Evolutionary conservation across 2,888 invertebrate species (phyloP).

Genomic region (Tiliacea citrago): DNA sequence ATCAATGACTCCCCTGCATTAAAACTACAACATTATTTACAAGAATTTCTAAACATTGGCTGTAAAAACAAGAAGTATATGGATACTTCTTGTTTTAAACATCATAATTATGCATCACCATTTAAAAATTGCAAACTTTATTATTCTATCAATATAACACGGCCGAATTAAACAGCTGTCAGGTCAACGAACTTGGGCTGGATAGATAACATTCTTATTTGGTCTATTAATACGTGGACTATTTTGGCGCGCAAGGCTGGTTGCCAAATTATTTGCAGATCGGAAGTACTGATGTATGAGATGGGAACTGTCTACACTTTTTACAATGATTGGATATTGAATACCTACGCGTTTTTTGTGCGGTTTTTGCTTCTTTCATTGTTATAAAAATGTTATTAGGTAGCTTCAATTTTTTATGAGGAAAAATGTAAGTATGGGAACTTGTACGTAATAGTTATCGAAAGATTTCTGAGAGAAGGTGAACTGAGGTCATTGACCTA

Average conservation of each 20-base stretch:
- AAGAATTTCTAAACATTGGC: constrained; percentile 10
- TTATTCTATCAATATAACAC: constrained; percentile 51
- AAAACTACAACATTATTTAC: not conserved
- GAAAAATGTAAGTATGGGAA: not conserved
- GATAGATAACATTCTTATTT: constrained; percentile 80
- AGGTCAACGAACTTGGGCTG: constrained; percentile 81
- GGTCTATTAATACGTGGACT: constrained; percentile 79
- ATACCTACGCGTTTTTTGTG: constrained; percentile 44
- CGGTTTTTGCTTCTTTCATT: constrained; percentile 2
- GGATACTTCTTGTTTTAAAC: too few species aligned
- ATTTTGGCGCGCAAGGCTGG: constrained; percentile 74
- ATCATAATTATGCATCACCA: too few species aligned
- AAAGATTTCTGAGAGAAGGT: not conserved
- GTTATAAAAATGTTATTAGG: constrained; percentile 17
- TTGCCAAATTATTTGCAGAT: constrained; percentile 85
- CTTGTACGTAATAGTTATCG: not conserved
- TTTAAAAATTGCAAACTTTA: constrained; percentile 31
- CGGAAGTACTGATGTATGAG: constrained; percentile 76
- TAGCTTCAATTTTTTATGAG: constrained; percentile 9
- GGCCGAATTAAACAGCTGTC: constrained; percentile 63
- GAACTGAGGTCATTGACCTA: not conserved
- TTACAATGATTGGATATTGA: constrained; percentile 51
- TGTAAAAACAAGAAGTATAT: too few species aligned
- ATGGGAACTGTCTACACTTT: constrained; percentile 58
- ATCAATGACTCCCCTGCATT: not conserved